These are phyloP conservation scores for Chrosomus eos DNA, from an alignment of 2,797 vertebrate species.

Conservation along the genomic window DNA sequence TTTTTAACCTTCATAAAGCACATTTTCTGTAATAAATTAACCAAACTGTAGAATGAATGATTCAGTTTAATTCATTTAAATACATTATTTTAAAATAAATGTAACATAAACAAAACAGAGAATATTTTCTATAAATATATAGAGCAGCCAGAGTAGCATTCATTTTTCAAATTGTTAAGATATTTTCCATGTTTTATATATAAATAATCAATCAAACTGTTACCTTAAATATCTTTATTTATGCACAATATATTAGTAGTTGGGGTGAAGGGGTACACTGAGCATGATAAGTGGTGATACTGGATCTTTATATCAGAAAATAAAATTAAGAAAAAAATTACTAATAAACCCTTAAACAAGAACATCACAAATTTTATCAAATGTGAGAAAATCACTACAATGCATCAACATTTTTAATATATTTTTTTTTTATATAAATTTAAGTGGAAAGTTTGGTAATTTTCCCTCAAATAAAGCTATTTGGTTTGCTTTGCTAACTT, in stretches of 20 bases:
- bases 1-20: background rate
- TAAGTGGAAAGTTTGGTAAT: background rate
- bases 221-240: background rate
- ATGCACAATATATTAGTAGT: conserved; percentile 62
- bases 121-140: background rate
- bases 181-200: background rate
- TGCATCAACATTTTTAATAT: background rate
- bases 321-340: background rate
- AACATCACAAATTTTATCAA: background rate
- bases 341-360: background rate
- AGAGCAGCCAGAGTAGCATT: background rate
- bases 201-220: background rate
- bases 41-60: background rate
- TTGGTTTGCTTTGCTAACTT: background rate
- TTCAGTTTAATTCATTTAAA: background rate
- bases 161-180: background rate
- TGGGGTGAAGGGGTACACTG: conserved; percentile 89
- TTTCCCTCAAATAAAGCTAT: background rate
- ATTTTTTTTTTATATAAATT: background rate
- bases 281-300: conserved; percentile 85
- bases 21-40: background rate
- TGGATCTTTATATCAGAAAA: conserved; percentile 88
- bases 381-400: background rate
- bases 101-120: background rate
- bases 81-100: background rate